phyloP scores from a whole-genome alignment of 92 coral and sea anemone genomes.

The Hydrozoanthus gracilis region DNA sequence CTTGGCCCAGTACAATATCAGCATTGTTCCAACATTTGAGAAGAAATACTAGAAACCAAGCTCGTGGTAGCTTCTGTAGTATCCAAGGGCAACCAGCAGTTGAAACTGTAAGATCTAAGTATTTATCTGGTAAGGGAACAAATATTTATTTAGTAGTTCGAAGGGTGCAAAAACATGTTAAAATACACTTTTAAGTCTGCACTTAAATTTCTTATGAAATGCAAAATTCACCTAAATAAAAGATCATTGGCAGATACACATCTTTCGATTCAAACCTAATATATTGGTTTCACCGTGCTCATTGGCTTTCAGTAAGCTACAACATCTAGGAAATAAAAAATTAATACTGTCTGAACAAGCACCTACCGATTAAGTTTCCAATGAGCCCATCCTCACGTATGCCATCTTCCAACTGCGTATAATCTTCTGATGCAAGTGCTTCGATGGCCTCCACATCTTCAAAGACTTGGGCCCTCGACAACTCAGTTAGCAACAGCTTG shows the following conservation, averaged over 20 bases:
- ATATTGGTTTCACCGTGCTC: no score
- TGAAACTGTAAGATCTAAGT: not conserved
- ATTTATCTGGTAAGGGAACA: conserved; percentile 25
- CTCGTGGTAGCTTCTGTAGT: conserved; percentile 23
- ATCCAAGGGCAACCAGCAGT: conserved; percentile 64
- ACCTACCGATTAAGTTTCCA: conserved; percentile 16
- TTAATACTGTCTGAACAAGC: not conserved
- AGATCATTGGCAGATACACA: no score
- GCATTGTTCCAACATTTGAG: conserved; percentile 14
- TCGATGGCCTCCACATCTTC: conserved; percentile 22
- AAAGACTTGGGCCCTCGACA: conserved; percentile 21
- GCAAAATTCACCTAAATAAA: no score
- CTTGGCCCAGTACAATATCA: conserved; percentile 46
- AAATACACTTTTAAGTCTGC: no score
- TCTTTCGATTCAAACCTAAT: no score
- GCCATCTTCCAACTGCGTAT: not conserved
- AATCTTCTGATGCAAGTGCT: not conserved
- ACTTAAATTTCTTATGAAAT: no score
- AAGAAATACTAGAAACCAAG: conserved; percentile 31
- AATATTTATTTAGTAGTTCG: no score
- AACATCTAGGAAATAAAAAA: no score
- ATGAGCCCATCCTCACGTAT: not conserved
- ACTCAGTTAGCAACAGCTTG: conserved; percentile 59
- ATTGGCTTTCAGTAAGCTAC: no score
- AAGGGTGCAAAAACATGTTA: no score